Percentiles rank a stretch among this genome's conserved stretches.
Conservation (phyloP, 2,888 invertebrate genomes). For the Lithophane leautieri region DNA sequence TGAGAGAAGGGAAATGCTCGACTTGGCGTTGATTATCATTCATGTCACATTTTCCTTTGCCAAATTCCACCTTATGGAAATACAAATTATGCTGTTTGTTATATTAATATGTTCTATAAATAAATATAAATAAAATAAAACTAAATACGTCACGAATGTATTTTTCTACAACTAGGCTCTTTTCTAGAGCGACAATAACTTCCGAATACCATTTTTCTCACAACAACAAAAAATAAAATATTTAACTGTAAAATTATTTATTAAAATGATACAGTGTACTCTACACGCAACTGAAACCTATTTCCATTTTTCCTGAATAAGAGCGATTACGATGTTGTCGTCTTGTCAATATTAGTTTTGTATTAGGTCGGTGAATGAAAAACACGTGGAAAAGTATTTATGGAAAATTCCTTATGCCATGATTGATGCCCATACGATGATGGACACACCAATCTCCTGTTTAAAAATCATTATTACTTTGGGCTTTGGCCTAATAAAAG, state of each 20-base stretch:
- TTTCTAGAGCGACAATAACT: background rate
- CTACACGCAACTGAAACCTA: background rate
- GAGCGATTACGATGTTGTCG: conserved; percentile 23
- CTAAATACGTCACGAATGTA: background rate
- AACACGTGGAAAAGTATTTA: conserved; percentile 1
- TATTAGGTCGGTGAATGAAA: conserved; percentile 23
- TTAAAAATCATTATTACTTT: background rate
- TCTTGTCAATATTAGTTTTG: conserved; percentile 31
- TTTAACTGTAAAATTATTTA: too few species aligned
- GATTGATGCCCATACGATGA: background rate
- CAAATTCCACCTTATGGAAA: background rate
- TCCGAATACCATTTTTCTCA: background rate
- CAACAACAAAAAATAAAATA: background rate
- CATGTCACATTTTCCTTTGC: background rate
- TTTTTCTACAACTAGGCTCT: background rate
- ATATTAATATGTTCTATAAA: background rate
- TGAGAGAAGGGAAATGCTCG: too few species aligned
- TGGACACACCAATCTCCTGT: background rate
- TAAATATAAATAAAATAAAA: too few species aligned
- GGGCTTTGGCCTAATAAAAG: background rate
- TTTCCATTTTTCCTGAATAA: background rate
- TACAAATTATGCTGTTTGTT: background rate
- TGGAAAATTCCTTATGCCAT: conserved; percentile 11
- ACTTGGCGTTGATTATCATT: too few species aligned
- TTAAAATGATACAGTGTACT: background rate